Percentiles rank a stretch among this genome's conserved stretches.
These are phyloP conservation scores for Venusia cambrica DNA, from an alignment of 2,888 invertebrate species.

Conservation along the genomic window DNA sequence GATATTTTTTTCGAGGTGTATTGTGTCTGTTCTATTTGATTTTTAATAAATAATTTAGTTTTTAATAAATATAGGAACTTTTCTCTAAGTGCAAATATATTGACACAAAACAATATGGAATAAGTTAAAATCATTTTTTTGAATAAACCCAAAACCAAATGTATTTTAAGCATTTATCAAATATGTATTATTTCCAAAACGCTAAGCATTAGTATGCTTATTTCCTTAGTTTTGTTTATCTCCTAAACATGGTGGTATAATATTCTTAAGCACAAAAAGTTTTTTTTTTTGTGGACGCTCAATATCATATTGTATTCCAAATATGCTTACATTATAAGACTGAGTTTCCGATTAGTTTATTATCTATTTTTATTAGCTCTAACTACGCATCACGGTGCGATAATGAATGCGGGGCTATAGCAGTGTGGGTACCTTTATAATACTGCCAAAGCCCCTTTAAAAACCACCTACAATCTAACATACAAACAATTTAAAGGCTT, in stretches of 20 bases:
- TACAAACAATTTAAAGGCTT: constrained; percentile 77
- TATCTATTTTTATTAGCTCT: constrained; percentile 64
- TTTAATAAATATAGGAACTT: constrained; percentile 76
- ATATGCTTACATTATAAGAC: constrained; percentile 34
- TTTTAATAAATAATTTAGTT: too few relatives aligned
- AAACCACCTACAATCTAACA: constrained; percentile 67
- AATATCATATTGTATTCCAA: constrained; percentile 32
- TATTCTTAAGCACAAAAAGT: constrained; percentile 60
- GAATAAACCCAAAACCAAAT: constrained; percentile 33
- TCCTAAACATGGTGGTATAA: constrained; percentile 60
- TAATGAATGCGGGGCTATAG: constrained; percentile 52
- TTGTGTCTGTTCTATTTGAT: constrained; percentile 46
- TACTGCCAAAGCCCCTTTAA: constrained; percentile 52
- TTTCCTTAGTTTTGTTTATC: constrained; percentile 46
- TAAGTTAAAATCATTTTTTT: constrained; percentile 31
- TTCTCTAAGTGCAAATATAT: constrained; percentile 69
- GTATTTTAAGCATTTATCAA: constrained; percentile 55
- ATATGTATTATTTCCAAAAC: constrained; percentile 46
- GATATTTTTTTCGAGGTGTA: constrained; percentile 40
- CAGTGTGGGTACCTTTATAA: constrained; percentile 63
- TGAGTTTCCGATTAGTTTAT: constrained; percentile 46
- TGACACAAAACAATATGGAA: constrained; percentile 30
- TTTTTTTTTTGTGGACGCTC: constrained; percentile 48
- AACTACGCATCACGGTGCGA: constrained; percentile 72
- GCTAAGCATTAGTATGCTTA: constrained; percentile 56